phyloP scores from a whole-genome alignment of 2,888 invertebrate genomes.

The Andrena flavipes region DNA sequence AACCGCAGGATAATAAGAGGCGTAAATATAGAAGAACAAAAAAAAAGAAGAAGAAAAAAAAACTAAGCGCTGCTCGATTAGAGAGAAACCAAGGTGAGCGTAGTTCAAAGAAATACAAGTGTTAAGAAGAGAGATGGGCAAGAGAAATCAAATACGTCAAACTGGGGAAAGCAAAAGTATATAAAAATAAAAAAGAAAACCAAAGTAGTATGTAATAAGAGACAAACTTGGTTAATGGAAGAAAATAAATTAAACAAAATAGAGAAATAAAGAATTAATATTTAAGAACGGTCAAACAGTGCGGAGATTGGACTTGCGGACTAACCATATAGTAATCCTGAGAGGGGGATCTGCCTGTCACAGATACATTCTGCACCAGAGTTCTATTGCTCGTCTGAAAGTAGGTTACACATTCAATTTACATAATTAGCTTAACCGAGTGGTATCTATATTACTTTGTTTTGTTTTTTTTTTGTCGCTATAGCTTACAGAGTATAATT shows the following conservation, averaged over 20 bases:
- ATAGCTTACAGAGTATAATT: neutral
- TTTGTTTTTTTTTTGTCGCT: constrained; percentile 24
- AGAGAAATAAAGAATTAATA: constrained; percentile 81
- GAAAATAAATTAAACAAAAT: constrained; percentile 47
- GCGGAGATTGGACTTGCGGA: constrained; percentile 84
- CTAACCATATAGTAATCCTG: constrained; percentile 85
- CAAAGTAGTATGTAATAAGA: constrained; percentile 1
- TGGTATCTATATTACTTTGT: constrained; percentile 46
- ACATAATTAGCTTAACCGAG: constrained; percentile 77
- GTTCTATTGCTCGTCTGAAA: constrained; percentile 85
- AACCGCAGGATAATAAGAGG: neutral
- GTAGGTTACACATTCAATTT: constrained; percentile 85
- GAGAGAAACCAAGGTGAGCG: constrained; percentile 35
- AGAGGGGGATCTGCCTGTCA: constrained; percentile 85
- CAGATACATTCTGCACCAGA: constrained; percentile 85
- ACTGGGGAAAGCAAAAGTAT: constrained; percentile 45
- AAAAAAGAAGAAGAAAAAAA: neutral
- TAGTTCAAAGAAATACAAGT: neutral
- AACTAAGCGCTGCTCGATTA: constrained; percentile 6
- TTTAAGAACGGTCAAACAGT: constrained; percentile 84
- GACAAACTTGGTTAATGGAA: constrained; percentile 52
- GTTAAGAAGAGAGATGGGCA: constrained; percentile 24
- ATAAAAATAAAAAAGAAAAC: constrained; percentile 18
- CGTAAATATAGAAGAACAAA: neutral
- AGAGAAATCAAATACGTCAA: constrained; percentile 47